Evolutionary conservation across 2,888 invertebrate genomes (phyloP).

Genomic region (Tanypteryx hageni): DNA sequence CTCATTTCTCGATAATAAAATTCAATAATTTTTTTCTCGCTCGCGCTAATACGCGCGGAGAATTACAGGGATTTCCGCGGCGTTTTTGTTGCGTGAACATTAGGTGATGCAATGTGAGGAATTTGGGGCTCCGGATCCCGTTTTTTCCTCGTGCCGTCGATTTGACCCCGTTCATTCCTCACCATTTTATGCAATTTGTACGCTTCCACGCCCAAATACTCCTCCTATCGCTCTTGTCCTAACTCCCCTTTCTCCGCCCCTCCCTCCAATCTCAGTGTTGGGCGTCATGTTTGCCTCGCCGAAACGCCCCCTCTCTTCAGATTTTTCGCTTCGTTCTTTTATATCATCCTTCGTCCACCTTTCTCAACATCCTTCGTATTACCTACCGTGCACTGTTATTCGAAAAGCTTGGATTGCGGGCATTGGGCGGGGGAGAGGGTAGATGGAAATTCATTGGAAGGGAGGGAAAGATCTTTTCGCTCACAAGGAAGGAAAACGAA

Average conservation of each 20-base stretch:
- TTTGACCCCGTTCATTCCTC: neutral
- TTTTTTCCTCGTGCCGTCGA: neutral
- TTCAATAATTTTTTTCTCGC: neutral
- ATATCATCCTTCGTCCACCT: constrained; percentile 23
- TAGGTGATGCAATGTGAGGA: neutral
- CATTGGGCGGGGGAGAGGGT: neutral
- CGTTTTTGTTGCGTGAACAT: neutral
- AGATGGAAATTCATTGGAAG: neutral
- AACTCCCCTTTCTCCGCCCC: neutral
- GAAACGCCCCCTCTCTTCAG: neutral
- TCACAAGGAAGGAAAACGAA: constrained; percentile 1
- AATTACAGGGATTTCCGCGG: constrained; percentile 14
- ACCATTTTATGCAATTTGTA: neutral
- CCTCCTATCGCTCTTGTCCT: neutral
- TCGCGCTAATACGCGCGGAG: neutral
- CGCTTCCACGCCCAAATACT: neutral
- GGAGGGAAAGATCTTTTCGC: neutral
- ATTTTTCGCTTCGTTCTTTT: neutral
- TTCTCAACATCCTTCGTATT: constrained; percentile 6
- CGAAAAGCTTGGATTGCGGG: neutral
- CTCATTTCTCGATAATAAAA: neutral
- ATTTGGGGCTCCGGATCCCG: neutral
- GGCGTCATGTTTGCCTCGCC: constrained; percentile 48
- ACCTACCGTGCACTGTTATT: constrained; percentile 18
- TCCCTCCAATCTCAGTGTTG: constrained; percentile 22